These are phyloP conservation scores for Calidris pugnax DNA, from an alignment of 2,113 vertebrate species.

Conservation along the genomic window DNA sequence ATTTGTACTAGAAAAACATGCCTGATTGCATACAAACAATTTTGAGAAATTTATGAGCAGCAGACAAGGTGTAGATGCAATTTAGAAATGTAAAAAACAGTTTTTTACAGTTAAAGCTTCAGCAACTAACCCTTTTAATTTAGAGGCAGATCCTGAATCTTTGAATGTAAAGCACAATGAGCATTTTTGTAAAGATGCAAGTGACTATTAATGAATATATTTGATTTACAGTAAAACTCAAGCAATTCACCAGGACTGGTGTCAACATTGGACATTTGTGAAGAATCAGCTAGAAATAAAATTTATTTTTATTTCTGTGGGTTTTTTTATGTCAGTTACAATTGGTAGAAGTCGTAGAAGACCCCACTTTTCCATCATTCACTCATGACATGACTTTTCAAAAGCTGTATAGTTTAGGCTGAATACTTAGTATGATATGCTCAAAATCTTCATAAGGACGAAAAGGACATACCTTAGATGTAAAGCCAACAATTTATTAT, in stretches of 20 bases:
- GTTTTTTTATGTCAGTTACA: neutral
- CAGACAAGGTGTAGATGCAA: neutral
- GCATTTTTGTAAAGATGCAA: neutral
- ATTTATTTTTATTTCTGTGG: neutral
- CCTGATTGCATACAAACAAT: neutral
- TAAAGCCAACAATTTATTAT: neutral
- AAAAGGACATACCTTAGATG: neutral
- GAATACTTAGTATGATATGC: neutral
- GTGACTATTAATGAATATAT: neutral
- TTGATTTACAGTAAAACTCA: neutral
- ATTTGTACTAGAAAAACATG: neutral
- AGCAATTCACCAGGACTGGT: neutral
- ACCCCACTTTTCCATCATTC: neutral
- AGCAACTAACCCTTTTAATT: neutral
- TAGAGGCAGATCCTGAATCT: neutral
- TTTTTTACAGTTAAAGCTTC: neutral
- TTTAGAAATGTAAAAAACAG: neutral
- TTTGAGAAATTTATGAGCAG: neutral
- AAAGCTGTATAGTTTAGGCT: neutral
- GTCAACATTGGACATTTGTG: neutral
- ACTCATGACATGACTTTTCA: neutral
- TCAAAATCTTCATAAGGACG: neutral
- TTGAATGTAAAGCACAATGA: neutral
- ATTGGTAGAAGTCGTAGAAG: neutral
- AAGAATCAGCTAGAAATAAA: neutral